Evolutionary conservation across 2,797 vertebrate genomes (phyloP).

Genomic region (Vultur gryphus): DNA sequence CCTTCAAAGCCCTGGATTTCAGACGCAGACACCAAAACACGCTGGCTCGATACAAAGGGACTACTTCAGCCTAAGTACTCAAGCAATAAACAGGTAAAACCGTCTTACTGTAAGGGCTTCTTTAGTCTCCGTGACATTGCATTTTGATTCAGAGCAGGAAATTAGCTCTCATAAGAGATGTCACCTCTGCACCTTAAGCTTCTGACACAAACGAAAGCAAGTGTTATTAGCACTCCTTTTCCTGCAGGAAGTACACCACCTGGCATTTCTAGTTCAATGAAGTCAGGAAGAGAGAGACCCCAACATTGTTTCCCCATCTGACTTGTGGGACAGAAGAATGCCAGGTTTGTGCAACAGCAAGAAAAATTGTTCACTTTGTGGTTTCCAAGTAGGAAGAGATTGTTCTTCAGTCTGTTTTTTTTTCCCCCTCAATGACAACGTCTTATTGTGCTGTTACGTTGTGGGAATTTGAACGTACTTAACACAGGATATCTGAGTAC

Average conservation of each 20-base stretch:
- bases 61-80: neutral
- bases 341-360: neutral
- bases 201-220: neutral
- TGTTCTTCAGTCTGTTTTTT: neutral
- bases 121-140: neutral
- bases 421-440: neutral
- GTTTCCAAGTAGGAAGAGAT: neutral
- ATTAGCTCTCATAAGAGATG: fast-evolving
- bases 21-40: neutral
- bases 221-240: fast-evolving
- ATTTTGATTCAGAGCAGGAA: neutral
- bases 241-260: neutral
- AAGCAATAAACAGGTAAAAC: neutral
- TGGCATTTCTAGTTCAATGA: neutral
- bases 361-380: neutral
- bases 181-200: neutral
- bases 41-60: fast-evolving
- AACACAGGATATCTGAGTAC: neutral
- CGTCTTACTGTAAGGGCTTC: neutral
- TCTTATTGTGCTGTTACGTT: neutral
- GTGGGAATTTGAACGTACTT: neutral
- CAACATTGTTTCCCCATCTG: fast-evolving
- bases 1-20: neutral
- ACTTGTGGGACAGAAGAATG: neutral
- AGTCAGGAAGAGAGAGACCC: neutral